Evolutionary conservation across 2,797 vertebrate genomes (phyloP).

Genomic region (Sarcophilus harrisii): DNA sequence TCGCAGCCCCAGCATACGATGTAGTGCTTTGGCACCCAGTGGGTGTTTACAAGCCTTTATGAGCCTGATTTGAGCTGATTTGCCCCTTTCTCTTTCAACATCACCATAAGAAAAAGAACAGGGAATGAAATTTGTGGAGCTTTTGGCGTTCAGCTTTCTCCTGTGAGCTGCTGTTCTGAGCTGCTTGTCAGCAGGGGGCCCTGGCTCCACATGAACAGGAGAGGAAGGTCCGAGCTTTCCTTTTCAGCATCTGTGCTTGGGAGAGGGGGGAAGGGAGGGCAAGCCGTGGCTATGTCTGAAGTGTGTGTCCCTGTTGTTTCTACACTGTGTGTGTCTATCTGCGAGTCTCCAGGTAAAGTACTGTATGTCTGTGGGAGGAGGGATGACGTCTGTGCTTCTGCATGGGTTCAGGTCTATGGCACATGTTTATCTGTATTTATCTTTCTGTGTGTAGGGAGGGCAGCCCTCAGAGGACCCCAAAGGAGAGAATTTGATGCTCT

Average conservation of each 20-base stretch:
- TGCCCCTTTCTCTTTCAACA: rapidly evolving
- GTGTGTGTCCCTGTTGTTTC: background rate
- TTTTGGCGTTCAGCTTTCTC: background rate
- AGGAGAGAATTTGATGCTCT: background rate
- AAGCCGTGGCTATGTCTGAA: background rate
- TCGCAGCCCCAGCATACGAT: background rate
- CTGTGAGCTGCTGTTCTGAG: background rate
- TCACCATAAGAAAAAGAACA: background rate
- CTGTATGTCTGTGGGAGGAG: background rate
- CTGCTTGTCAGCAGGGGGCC: background rate
- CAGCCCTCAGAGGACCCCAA: background rate
- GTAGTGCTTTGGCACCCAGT: background rate
- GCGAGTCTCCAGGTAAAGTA: background rate
- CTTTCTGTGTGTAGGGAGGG: background rate
- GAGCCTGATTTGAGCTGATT: background rate
- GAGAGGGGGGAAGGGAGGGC: background rate
- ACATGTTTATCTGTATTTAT: background rate
- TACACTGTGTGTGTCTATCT: background rate
- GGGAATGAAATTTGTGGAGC: background rate
- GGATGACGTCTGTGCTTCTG: background rate
- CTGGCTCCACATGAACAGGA: background rate
- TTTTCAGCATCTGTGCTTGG: background rate
- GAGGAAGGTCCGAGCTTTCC: background rate
- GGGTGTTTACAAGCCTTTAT: background rate
- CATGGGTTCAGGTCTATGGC: background rate